These are phyloP conservation scores for Garra rufa DNA, from an alignment of 2,113 vertebrate genomes.

Conservation along the genomic window DNA sequence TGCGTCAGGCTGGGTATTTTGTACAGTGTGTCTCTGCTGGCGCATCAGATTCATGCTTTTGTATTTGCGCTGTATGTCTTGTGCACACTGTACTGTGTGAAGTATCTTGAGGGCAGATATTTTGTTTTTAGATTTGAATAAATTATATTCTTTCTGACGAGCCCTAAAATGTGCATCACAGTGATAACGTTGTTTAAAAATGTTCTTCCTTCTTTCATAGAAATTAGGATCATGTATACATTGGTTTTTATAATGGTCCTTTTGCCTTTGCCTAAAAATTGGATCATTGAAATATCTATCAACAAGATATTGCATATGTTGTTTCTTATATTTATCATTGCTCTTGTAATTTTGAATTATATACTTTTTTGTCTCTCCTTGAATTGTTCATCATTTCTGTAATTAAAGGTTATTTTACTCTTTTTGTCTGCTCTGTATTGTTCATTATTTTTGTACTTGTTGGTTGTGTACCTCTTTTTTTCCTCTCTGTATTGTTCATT, in stretches of 20 bases:
- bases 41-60: neutral
- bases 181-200: neutral
- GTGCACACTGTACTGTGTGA: constrained; percentile 31
- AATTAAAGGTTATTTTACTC: neutral
- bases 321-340: neutral
- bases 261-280: constrained; percentile 25
- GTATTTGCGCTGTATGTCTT: constrained; percentile 42
- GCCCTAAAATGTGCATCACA: neutral
- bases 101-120: neutral
- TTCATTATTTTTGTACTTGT: no score
- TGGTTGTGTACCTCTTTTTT: no score
- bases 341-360: neutral
- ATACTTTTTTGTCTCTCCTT: neutral
- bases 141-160: neutral
- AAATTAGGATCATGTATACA: neutral
- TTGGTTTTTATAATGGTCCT: neutral
- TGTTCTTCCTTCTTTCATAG: neutral
- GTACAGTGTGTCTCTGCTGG: neutral
- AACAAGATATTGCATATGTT: neutral
- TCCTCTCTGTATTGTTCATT: neutral
- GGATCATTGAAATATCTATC: neutral
- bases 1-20: neutral
- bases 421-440: neutral
- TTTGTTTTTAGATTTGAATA: neutral
- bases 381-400: neutral